Evolutionary conservation across 2,888 invertebrate species (phyloP).

Genomic region (Phortica okadai): DNA sequence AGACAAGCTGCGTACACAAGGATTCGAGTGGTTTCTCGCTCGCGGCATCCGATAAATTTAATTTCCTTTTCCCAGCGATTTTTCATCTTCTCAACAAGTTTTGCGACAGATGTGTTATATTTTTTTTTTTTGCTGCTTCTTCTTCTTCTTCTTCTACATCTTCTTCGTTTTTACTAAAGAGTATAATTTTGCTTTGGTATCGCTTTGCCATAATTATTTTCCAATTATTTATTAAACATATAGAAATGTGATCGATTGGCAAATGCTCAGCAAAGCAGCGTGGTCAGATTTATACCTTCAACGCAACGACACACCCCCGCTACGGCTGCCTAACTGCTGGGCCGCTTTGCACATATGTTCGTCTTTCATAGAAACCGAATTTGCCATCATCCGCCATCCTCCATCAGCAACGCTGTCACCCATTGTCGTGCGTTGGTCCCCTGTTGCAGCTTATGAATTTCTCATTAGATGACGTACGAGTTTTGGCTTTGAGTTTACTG

Average conservation of each 20-base stretch:
- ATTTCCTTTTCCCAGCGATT: not conserved
- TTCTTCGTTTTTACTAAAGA: not conserved
- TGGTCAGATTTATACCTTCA: not conserved
- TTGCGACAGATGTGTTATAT: conserved; percentile 65
- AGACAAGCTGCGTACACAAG: conserved; percentile 44
- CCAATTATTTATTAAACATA: conserved; percentile 72
- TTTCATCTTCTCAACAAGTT: conserved; percentile 45
- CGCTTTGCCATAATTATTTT: conserved; percentile 64
- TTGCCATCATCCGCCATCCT: no score
- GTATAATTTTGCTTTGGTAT: conserved; percentile 9
- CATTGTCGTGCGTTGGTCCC: conserved; percentile 22
- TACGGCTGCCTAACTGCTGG: not conserved
- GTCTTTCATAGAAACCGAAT: not conserved
- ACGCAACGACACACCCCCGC: not conserved
- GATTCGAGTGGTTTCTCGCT: conserved; percentile 52
- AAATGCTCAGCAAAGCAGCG: not conserved
- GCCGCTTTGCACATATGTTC: conserved; percentile 48
- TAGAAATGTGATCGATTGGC: conserved; percentile 63
- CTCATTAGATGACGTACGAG: conserved; percentile 59
- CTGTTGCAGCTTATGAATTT: conserved; percentile 64
- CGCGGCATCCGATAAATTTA: conserved; percentile 45
- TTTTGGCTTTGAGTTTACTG: not conserved
- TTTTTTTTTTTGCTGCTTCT: not conserved
- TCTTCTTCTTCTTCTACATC: not conserved
- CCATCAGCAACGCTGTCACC: conserved; percentile 20